Base-by-base conservation (phyloP, 2,888 invertebrate genomes). In the Hyposoter dolosus region DNA sequence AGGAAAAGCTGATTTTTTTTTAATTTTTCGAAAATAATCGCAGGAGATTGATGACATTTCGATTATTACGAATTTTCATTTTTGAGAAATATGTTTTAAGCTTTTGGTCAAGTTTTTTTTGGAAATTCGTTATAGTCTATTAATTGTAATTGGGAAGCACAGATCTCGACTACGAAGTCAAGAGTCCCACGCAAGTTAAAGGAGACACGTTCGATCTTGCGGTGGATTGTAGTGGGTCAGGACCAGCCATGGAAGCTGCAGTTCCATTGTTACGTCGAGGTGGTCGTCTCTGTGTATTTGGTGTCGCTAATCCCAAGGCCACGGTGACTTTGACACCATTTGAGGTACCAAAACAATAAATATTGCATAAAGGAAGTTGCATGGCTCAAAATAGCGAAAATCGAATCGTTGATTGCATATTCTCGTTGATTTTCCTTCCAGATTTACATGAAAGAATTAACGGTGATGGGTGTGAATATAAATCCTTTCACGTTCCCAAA, bases 141-240 rank as follows among this genome's bases (percentile, higher is more conserved):
- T n/a, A 35, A 56, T 65, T 50, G 12, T 72, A 32, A 3, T 71
- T 47, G 28, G 17, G 50, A 6, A 23, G 0, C 32, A 50, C 92
- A 96, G 97, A 95, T 32, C 95, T 96, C 47, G 96, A 96, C n/a
- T 97, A 94, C 92, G 93, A 95, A 15, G 92, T 95, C 0, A 90
- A 95, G 0, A 94, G 95, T 3, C 97, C 97, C 0, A 94, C 95
- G 3, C 94, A 95, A 3, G 90, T 97, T 83, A 95, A 94, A 5
- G 93, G 94, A 0, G 95, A 95, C 19, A 93, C 94, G 0, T 96
- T 96, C 88, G 96, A 97, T 89, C 94, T 97, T 63, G 95, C 96
- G 12, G 95, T 97, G n/a, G 97, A 97, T 88, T 97, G 97, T 90
- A 97, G 97, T 91, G 97, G 97, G 91, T 96, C 95, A 12, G 96